Evolutionary conservation across 2,888 invertebrate species (phyloP).

Genomic region (Epirrita christyi): DNA sequence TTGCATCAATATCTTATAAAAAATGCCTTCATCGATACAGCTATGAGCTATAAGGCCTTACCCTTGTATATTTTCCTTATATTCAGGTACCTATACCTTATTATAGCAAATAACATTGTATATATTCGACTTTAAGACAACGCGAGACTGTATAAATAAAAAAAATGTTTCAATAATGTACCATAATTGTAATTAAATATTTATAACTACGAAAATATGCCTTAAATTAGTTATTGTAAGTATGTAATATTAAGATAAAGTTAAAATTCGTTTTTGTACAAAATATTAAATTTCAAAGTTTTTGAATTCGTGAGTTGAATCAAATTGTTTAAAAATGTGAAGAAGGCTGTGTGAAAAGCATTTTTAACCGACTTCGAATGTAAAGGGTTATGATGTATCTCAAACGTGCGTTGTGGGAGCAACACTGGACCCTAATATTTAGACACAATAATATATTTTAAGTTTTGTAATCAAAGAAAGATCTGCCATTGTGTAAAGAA

Average conservation of each 20-base stretch:
- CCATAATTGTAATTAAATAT: slow-evolving; percentile 75
- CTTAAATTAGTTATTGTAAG: slow-evolving; percentile 55
- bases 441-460: slow-evolving; percentile 44
- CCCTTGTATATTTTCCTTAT: slow-evolving; percentile 40
- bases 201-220: slow-evolving; percentile 77
- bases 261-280: slow-evolving; percentile 63
- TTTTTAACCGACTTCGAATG: slow-evolving; percentile 61
- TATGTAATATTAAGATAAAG: slow-evolving; percentile 8
- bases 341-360: slow-evolving; percentile 79
- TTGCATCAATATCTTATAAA: slow-evolving; percentile 29
- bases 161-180: slow-evolving; percentile 66
- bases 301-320: slow-evolving; percentile 46
- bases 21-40: slow-evolving; percentile 33
- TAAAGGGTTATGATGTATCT: slow-evolving; percentile 45
- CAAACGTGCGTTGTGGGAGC: slow-evolving; percentile 50
- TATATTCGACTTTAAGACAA: slow-evolving; percentile 76
- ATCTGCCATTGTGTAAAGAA: slow-evolving; percentile 70
- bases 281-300: slow-evolving; percentile 35
- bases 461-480: slow-evolving; percentile 62
- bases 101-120: slow-evolving; percentile 52
- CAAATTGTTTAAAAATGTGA: slow-evolving; percentile 55
- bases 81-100: slow-evolving; percentile 48
- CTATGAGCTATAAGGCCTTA: slow-evolving; percentile 45
- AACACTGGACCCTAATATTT: slow-evolving; percentile 35
- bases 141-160: slow-evolving; percentile 74